phyloP scores from a whole-genome alignment of 2,113 vertebrate genomes.

The Ondatra zibethicus region DNA sequence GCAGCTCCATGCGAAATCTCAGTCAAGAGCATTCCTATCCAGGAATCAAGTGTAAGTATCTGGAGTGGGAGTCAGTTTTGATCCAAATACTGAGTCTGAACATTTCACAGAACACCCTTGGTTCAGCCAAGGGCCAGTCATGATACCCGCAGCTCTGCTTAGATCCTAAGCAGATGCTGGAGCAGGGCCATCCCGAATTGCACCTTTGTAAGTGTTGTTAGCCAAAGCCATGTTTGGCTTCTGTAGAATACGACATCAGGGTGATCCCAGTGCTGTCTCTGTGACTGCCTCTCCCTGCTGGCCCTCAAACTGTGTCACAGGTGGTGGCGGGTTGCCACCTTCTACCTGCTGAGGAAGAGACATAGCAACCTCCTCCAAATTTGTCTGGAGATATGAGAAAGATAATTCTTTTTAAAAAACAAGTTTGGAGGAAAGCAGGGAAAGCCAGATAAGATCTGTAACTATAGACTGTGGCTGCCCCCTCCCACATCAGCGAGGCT shows the following conservation, averaged over 20 bases:
- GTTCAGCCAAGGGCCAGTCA: not conserved
- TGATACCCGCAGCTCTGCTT: not conserved
- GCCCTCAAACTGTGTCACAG: not conserved
- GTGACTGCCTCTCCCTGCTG: not conserved
- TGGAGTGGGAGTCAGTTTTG: not conserved
- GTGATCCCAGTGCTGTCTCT: not conserved
- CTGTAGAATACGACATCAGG: not conserved
- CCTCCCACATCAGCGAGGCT: not conserved
- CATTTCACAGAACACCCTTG: not conserved
- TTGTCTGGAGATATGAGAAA: not conserved
- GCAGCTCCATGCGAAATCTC: no score
- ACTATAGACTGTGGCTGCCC: no score
- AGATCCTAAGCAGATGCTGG: not conserved
- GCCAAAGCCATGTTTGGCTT: not conserved
- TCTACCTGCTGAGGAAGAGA: not conserved
- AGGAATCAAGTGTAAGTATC: not conserved
- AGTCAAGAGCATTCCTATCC: not conserved
- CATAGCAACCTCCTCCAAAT: not conserved
- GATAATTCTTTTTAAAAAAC: not conserved
- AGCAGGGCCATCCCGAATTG: not conserved
- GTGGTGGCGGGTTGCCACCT: not conserved
- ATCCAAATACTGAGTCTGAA: not conserved
- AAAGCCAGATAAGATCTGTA: not conserved
- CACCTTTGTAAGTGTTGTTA: not conserved
- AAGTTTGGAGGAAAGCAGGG: not conserved